phyloP scores from a whole-genome alignment of 2,888 invertebrate genomes.

The Fragum fragum region DNA sequence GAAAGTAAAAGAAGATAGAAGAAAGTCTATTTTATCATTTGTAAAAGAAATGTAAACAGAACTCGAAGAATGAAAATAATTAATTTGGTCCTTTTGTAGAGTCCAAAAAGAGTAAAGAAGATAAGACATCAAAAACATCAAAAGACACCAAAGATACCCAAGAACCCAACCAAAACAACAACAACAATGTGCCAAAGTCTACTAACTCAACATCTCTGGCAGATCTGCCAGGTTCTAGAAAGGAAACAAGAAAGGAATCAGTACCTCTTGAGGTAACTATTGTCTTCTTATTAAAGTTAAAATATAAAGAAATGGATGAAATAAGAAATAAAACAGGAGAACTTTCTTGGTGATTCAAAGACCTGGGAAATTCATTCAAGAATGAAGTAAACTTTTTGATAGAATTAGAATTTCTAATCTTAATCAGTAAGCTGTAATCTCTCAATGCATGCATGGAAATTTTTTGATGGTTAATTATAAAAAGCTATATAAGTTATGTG shows the following conservation, averaged over 20 bases:
- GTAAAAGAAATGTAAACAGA: background rate
- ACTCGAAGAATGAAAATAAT: background rate
- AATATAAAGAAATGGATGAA: no score
- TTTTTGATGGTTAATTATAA: no score
- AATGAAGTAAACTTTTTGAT: no score
- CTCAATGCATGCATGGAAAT: no score
- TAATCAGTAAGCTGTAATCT: background rate
- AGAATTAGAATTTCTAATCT: background rate
- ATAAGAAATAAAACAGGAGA: no score
- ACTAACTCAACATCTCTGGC: constrained; percentile 44
- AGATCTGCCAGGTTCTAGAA: constrained; percentile 9
- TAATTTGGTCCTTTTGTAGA: constrained; percentile 22
- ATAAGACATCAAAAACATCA: constrained; percentile 25
- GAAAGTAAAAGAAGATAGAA: background rate
- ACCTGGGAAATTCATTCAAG: no score
- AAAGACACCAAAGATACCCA: constrained; percentile 21
- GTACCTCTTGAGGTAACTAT: constrained; percentile 33
- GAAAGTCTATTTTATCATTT: background rate
- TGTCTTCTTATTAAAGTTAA: no score
- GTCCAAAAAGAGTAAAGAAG: constrained; percentile 32
- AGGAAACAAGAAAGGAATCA: constrained; percentile 12
- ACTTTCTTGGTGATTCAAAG: no score
- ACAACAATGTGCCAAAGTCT: constrained; percentile 59
- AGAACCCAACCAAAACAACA: constrained; percentile 59
- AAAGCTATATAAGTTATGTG: no score